phyloP scores from a whole-genome alignment of 2,888 invertebrate species.

The Caenorhabditis virilis region DNA sequence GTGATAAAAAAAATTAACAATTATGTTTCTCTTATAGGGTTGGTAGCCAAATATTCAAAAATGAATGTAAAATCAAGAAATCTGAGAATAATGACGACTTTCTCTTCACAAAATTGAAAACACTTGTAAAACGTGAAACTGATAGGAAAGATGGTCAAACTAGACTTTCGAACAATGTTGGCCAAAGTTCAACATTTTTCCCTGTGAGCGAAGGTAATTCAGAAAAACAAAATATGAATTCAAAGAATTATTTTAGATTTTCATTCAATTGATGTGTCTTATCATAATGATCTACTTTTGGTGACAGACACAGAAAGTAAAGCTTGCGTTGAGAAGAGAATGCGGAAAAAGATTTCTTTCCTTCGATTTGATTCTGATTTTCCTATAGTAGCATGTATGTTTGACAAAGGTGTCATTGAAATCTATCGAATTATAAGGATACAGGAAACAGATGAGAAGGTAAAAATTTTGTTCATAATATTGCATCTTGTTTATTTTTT shows the following conservation, averaged over 20 bases:
- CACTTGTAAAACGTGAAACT: too few relatives aligned
- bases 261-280: too few relatives aligned
- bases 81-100: not conserved
- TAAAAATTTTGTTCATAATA: slow-evolving; percentile 6
- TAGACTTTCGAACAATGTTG: not conserved
- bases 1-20: not conserved
- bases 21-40: slow-evolving; percentile 4
- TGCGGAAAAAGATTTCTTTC: too few relatives aligned
- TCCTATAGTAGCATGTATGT: slow-evolving; percentile 8
- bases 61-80: not conserved
- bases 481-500: too few relatives aligned
- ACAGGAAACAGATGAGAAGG: not conserved
- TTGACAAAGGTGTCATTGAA: slow-evolving; percentile 20
- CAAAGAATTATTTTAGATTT: too few relatives aligned
- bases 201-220: not conserved
- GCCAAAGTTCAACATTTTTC: slow-evolving; percentile 2
- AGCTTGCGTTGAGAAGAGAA: too few relatives aligned
- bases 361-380: not conserved
- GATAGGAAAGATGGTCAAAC: too few relatives aligned
- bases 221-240: too few relatives aligned
- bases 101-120: not conserved
- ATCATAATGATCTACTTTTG: too few relatives aligned
- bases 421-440: slow-evolving; percentile 13
- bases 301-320: too few relatives aligned
- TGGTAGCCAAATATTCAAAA: not conserved